These are phyloP conservation scores for Chiroxiphia lanceolata DNA, from an alignment of 2,797 vertebrate species.

Conservation along the genomic window DNA sequence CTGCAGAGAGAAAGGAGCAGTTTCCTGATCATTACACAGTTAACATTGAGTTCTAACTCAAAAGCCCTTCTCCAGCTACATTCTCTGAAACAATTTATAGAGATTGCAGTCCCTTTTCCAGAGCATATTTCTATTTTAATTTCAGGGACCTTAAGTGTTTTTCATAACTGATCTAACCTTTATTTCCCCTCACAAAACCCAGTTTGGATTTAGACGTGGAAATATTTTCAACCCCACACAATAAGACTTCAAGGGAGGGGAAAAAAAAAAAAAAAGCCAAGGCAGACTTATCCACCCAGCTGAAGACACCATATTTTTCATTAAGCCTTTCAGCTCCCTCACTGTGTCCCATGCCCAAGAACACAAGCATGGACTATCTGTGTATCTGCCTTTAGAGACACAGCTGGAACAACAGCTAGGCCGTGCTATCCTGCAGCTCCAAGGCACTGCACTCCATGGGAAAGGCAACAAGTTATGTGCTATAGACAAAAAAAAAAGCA, in stretches of 20 bases:
- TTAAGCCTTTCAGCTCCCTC: background rate
- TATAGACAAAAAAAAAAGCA: background rate
- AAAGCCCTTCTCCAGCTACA: background rate
- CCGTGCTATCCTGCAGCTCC: background rate
- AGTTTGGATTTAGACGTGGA: background rate
- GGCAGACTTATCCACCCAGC: background rate
- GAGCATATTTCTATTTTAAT: background rate
- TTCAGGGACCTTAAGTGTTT: background rate
- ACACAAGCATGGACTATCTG: background rate
- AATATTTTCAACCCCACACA: background rate
- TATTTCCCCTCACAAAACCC: background rate
- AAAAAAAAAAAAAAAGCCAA: background rate
- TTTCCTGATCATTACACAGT: background rate
- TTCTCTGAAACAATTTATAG: background rate
- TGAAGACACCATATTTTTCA: background rate
- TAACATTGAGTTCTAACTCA: background rate
- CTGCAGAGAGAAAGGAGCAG: conserved; percentile 71
- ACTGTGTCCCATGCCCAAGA: background rate
- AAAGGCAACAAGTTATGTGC: background rate
- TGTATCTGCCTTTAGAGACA: background rate
- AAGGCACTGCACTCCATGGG: background rate
- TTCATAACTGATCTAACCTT: background rate
- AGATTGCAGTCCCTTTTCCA: background rate
- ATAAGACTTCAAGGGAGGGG: background rate
- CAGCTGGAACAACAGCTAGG: background rate